phyloP scores from a whole-genome alignment of 2,797 vertebrate genomes.

The Urocyon cinereoargenteus region DNA sequence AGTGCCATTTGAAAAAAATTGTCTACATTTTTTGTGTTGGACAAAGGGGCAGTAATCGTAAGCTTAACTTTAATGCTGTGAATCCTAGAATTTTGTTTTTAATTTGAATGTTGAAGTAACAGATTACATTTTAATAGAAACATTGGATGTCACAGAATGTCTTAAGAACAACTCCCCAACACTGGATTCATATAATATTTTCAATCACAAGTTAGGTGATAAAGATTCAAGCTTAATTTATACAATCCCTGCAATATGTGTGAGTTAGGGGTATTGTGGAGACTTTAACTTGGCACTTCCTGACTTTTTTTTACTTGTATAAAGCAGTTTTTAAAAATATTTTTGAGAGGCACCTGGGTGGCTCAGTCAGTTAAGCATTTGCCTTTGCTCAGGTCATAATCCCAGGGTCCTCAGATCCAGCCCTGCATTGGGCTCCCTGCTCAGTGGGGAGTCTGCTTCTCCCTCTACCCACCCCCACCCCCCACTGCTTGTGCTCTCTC shows the following conservation, averaged over 20 bases:
- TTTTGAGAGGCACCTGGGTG: background rate
- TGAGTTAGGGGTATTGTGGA: background rate
- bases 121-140: constrained; percentile 18
- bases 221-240: constrained; percentile 35
- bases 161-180: background rate
- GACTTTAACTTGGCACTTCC: background rate
- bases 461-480: too few relatives aligned
- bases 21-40: background rate
- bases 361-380: too few relatives aligned
- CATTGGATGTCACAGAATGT: background rate
- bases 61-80: constrained; percentile 30
- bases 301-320: background rate
- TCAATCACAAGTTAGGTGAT: background rate
- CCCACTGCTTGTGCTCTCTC: too few relatives aligned
- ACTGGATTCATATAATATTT: background rate
- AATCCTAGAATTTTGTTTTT: constrained; percentile 22
- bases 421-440: too few relatives aligned
- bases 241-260: background rate
- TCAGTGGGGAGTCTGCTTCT: too few relatives aligned
- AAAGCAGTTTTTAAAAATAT: background rate
- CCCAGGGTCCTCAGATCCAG: too few relatives aligned
- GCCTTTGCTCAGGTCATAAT: too few relatives aligned
- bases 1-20: background rate
- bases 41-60: background rate
- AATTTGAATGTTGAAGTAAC: background rate